Percentiles rank a stretch among this genome's conserved stretches.
phyloP scores from a whole-genome alignment of 2,113 vertebrate genomes.

The Chaetops frenatus region DNA sequence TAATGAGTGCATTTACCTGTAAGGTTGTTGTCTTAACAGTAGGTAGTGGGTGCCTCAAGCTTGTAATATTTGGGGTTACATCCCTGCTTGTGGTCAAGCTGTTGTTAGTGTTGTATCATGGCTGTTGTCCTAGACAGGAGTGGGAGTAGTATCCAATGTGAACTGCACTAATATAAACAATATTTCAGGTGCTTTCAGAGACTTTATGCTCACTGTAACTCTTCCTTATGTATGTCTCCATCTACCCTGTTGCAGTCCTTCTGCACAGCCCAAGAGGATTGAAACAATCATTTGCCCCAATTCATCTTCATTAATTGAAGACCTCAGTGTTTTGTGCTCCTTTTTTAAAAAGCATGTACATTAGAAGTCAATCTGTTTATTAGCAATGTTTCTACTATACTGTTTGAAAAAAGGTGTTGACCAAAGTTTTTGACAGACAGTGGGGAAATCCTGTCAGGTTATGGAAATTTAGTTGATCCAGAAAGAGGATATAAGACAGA shows the following conservation, averaged over 20 bases:
- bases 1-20: background rate
- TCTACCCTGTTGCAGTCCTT: background rate
- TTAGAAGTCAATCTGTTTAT: background rate
- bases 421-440: background rate
- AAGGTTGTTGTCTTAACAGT: background rate
- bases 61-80: background rate
- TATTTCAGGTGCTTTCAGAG: background rate
- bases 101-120: background rate
- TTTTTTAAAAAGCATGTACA: background rate
- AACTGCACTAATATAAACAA: background rate
- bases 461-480: background rate
- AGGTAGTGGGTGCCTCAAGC: background rate
- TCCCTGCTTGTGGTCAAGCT: background rate
- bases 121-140: background rate
- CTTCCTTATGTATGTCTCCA: background rate
- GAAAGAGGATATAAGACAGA: background rate
- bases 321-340: background rate
- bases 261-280: rapidly evolving
- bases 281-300: background rate
- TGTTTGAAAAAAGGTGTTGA: background rate
- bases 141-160: background rate
- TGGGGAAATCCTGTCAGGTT: background rate
- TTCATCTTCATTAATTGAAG: background rate
- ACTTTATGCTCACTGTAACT: rapidly evolving
- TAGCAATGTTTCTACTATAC: background rate